Evolutionary conservation across 2,797 vertebrate species (phyloP).

Genomic region (Onychomys arenicola): DNA sequence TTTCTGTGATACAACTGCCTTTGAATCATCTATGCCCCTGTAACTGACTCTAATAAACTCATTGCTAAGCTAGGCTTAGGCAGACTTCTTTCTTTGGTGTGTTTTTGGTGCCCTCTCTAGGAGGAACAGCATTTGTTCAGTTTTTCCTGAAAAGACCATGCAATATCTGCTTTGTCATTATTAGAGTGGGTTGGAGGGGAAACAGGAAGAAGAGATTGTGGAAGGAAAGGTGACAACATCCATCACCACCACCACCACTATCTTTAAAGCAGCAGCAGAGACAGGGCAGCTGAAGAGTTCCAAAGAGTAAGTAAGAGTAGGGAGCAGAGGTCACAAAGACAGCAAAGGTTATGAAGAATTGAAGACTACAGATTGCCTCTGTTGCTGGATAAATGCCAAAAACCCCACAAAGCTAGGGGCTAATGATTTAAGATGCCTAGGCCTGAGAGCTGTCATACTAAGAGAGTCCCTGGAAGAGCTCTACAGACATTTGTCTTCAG

Average conservation of each 20-base stretch:
- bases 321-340: background rate
- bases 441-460: background rate
- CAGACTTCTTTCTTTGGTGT: background rate
- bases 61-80: background rate
- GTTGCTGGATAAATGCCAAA: background rate
- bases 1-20: background rate
- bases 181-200: background rate
- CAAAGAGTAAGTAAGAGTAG: background rate
- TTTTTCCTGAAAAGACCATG: background rate
- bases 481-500: background rate
- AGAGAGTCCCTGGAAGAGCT: background rate
- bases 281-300: too few relatives aligned
- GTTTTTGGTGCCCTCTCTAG: background rate
- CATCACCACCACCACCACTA: background rate
- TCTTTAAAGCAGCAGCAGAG: background rate
- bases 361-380: background rate
- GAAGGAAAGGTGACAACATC: background rate
- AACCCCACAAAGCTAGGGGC: background rate
- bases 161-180: background rate
- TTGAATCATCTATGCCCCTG: background rate
- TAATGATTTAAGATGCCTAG: background rate
- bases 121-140: background rate
- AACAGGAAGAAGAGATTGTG: background rate
- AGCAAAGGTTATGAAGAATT: background rate
- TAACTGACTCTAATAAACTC: background rate